Base-by-base conservation (phyloP, 2,113 vertebrate genomes). In the Rutilus rutilus region DNA sequence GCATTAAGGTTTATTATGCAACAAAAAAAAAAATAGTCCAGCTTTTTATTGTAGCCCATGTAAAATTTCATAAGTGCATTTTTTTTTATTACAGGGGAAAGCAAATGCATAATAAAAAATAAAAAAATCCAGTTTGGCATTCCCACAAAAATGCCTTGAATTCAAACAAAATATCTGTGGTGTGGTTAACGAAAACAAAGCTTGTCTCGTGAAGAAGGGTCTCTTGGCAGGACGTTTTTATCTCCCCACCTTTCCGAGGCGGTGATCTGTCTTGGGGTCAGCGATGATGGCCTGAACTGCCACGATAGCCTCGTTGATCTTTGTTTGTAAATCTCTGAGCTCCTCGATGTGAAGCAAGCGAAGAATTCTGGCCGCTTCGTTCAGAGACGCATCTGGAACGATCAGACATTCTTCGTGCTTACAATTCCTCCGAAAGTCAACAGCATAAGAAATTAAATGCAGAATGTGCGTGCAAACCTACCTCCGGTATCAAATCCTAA, bases 401-500 rank as follows among this genome's bases (percentile, higher is more conserved):
- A 10, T 11, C 36, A 79, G 36, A n/a, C 30, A 79, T n/a, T 45
- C 23, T 78, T 78, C 15, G 4, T 42, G 36, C 9, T 73, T 42
- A 42, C 36, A 73, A n/a, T 73, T 39, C 4, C 10, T 73, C 39
- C 7, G 0, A 19, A 42, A 42, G 3, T 42, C 5, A 5, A 42
- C 21, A 71, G 23, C 19, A 42, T 11, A 11, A 12, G 9, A 36
- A 69, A 21, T 71, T 11, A 2, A 21, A 39, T 42, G 67, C 36
- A 42, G 36, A 42, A 23, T 73, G 21, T 42, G 15, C 21, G 12
- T 21, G 39, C 59, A 47, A 17, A 86, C 97, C 96, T 93, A 99
- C 98, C 98, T 94, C 98, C 98, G 0, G 98, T 99, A 92, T 99
- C 98, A 91, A 99, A 99, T 67, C 98, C 98, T 86, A 99, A 94